Conservation (phyloP, 2,797 vertebrate species). For the Gallinago stenura region DNA sequence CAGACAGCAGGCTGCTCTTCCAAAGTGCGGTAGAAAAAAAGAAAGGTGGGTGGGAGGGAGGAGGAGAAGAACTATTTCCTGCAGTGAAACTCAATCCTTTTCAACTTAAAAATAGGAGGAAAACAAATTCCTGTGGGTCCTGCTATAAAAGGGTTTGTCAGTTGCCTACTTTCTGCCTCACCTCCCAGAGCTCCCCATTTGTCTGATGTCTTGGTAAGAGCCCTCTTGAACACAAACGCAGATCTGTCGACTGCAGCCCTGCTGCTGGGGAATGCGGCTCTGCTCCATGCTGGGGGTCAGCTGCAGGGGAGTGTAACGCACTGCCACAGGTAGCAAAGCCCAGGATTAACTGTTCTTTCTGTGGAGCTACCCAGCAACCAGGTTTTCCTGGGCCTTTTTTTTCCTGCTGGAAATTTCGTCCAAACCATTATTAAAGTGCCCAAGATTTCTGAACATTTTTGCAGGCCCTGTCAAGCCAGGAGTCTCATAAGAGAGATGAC, state of each 20-base stretch:
- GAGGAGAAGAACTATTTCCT: constrained; percentile 82
- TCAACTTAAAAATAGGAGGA: constrained; percentile 80
- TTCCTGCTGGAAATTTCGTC: neutral
- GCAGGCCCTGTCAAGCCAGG: neutral
- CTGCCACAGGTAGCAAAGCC: constrained; percentile 41
- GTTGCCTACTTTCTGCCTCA: constrained; percentile 15
- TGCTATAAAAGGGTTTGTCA: constrained; percentile 52
- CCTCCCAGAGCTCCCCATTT: constrained; percentile 8
- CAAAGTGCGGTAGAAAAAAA: neutral
- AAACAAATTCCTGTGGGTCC: constrained; percentile 73
- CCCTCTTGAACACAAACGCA: neutral
- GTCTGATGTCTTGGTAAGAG: constrained; percentile 10
- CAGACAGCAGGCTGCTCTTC: constrained; percentile 33
- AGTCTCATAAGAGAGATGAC: neutral
- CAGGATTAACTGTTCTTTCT: constrained; percentile 46
- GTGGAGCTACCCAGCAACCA: neutral
- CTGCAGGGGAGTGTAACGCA: neutral
- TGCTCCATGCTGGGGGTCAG: neutral
- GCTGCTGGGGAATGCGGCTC: neutral
- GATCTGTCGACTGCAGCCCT: neutral
- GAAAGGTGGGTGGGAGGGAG: constrained; percentile 37
- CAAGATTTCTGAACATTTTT: neutral
- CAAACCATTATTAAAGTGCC: neutral
- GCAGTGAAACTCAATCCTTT: constrained; percentile 82
- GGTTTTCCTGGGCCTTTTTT: neutral